A percentile compares a stretch with the other conserved stretches of the same genome.
These are phyloP conservation scores for Zaprionus capensis DNA, from an alignment of 1,140 invertebrate genomes.

Conservation along the genomic window DNA sequence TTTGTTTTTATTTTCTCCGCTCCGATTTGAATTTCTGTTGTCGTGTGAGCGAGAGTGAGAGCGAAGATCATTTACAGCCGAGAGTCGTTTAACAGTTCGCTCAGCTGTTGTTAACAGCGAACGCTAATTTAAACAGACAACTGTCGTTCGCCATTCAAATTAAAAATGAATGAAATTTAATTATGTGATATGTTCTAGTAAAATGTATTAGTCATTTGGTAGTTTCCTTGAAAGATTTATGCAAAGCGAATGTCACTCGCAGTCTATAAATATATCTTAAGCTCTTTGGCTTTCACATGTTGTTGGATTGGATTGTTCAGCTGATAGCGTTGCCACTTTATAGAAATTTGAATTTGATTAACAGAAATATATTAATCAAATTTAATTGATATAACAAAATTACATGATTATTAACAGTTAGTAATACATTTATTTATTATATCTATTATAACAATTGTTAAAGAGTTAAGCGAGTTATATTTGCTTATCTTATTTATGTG, in stretches of 20 bases:
- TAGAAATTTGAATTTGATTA: not conserved
- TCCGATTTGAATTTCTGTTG: constrained; percentile 19
- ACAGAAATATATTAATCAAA: not conserved
- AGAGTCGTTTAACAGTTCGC: constrained; percentile 7
- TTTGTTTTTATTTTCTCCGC: constrained; percentile 27
- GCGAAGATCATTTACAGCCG: constrained; percentile 17
- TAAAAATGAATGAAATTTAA: constrained; percentile 13
- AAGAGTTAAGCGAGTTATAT: not conserved
- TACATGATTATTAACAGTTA: not conserved
- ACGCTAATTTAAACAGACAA: not conserved
- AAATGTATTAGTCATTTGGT: not conserved
- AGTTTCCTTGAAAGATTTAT: not conserved
- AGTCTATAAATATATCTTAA: constrained; percentile 19
- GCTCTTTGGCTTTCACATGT: not conserved
- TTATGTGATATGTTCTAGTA: not conserved
- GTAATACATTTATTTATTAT: not conserved
- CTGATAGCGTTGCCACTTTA: constrained; percentile 34
- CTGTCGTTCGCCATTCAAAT: constrained; percentile 3
- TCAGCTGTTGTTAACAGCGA: constrained; percentile 20
- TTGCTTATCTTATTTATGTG: not conserved
- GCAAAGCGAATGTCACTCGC: constrained; percentile 31
- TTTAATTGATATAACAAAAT: not conserved
- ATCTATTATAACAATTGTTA: not conserved
- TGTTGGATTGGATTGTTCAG: constrained; percentile 15
- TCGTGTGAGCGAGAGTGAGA: constrained; percentile 18